phyloP scores from a whole-genome alignment of 2,113 vertebrate genomes.

The Podiceps cristatus region DNA sequence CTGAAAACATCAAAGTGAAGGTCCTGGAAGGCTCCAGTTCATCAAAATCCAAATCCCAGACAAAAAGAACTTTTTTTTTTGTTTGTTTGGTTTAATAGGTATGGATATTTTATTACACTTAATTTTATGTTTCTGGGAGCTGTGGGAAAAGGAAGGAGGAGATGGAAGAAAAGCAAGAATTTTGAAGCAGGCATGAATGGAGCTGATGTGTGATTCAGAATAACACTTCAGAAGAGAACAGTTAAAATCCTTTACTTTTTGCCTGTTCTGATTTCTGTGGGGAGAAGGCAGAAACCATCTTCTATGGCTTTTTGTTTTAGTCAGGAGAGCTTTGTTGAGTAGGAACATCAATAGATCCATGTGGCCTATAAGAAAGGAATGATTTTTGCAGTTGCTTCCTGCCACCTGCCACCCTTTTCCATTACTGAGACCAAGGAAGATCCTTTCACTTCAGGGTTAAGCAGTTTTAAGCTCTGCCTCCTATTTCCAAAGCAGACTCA shows the following conservation, averaged over 20 bases:
- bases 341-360: not conserved
- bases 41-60: constrained; percentile 39
- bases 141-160: constrained; percentile 1
- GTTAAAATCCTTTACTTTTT: not conserved
- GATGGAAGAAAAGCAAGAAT: not conserved
- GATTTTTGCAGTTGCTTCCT: not conserved
- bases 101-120: constrained; percentile 47
- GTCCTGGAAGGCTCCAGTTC: constrained; percentile 47
- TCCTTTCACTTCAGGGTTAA: not conserved
- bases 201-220: not conserved
- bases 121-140: constrained; percentile 15
- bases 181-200: constrained; percentile 15
- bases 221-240: not conserved
- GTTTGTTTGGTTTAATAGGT: constrained; percentile 49
- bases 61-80: not conserved
- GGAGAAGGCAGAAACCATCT: not conserved
- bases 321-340: not conserved
- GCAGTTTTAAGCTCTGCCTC: not conserved
- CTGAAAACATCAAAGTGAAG: constrained; percentile 57
- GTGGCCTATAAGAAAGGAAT: rapidly evolving
- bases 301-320: not conserved
- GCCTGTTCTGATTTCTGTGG: not conserved
- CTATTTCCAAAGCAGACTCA: not conserved
- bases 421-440: not conserved
- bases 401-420: not conserved